phyloP scores from a whole-genome alignment of 1,140 invertebrate species.

The Magallana ariakensis region DNA sequence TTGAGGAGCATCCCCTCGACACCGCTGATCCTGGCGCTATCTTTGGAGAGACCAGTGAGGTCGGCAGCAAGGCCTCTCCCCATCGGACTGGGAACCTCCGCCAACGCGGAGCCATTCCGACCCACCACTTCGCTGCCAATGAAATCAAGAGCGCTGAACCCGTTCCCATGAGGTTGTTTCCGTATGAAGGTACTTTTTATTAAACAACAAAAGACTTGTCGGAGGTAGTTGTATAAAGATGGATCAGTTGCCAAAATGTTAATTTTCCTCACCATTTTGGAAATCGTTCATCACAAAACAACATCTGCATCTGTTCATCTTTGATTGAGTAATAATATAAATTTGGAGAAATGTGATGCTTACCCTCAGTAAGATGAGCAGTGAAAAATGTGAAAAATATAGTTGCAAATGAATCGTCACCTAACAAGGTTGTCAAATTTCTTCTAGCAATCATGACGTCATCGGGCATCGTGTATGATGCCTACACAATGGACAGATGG shows the following conservation, averaged over 20 bases:
- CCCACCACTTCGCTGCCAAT: constrained; percentile 69
- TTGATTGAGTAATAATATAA: too few relatives aligned
- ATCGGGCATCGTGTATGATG: constrained; percentile 67
- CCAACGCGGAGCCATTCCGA: constrained; percentile 62
- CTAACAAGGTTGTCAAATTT: not conserved
- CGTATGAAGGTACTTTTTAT: constrained; percentile 62
- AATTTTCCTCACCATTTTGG: too few relatives aligned
- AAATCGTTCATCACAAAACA: too few relatives aligned
- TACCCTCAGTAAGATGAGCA: too few relatives aligned
- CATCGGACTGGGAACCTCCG: constrained; percentile 59
- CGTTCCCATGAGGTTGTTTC: constrained; percentile 62
- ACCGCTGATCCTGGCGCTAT: constrained; percentile 57
- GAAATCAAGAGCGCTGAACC: constrained; percentile 62
- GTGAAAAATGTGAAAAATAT: too few relatives aligned
- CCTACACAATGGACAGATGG: constrained; percentile 73
- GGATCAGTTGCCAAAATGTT: too few relatives aligned
- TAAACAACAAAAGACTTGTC: too few relatives aligned
- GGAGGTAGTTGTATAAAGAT: too few relatives aligned
- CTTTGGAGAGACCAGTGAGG: constrained; percentile 61
- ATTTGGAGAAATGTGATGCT: too few relatives aligned
- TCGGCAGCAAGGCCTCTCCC: constrained; percentile 60
- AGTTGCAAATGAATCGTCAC: too few relatives aligned
- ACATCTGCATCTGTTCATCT: too few relatives aligned
- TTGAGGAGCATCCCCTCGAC: constrained; percentile 63
- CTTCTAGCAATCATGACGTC: constrained; percentile 60